phyloP scores from a whole-genome alignment of 1,140 invertebrate genomes.

The Macrotrachela quadricornifera region DNA sequence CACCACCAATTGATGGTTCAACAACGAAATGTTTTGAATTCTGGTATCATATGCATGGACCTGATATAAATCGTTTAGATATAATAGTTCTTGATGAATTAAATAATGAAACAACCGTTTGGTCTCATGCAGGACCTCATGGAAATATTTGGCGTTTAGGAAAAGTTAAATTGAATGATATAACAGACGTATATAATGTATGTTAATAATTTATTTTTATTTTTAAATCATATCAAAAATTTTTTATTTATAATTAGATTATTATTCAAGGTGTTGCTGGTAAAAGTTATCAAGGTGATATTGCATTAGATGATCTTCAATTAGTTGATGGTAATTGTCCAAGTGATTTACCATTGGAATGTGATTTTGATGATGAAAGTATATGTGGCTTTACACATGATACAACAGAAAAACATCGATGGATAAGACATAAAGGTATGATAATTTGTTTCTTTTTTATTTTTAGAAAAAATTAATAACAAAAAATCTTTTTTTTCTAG shows the following conservation, averaged over 20 bases:
- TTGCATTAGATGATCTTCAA: slow-evolving; percentile 20
- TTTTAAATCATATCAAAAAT: not conserved
- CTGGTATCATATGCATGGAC: slow-evolving; percentile 16
- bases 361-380: slow-evolving; percentile 45
- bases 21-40: slow-evolving; percentile 12
- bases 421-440: slow-evolving; percentile 40
- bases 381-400: slow-evolving; percentile 52
- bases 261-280: slow-evolving; percentile 19
- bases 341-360: slow-evolving; percentile 19
- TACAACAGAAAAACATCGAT: slow-evolving; percentile 49
- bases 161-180: not conserved
- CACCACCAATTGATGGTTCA: not conserved
- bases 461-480: no score
- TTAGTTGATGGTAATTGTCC: slow-evolving; percentile 13
- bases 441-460: slow-evolving; percentile 33
- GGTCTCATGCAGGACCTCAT: not conserved
- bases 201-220: no score
- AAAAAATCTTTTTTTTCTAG: not conserved
- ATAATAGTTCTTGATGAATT: slow-evolving; percentile 4
- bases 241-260: slow-evolving; percentile 15
- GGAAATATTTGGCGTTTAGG: slow-evolving; percentile 5
- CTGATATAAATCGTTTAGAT: slow-evolving; percentile 7
- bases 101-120: not conserved
- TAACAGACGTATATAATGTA: no score
- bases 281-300: slow-evolving; percentile 14